phyloP scores from a whole-genome alignment of 2,888 invertebrate species.

The Rhagonycha fulva region DNA sequence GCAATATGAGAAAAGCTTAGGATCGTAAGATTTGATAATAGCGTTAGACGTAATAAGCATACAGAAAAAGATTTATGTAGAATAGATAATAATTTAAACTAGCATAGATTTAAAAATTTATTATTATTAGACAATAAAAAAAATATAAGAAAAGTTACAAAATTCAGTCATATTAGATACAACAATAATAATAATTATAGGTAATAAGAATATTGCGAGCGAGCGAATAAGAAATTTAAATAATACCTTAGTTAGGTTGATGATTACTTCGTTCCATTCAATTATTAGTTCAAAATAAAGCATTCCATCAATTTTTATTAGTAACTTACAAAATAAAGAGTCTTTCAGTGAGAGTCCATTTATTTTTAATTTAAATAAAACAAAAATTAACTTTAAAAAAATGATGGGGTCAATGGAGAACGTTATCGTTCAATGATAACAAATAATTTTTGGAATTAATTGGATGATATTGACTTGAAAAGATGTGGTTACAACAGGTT shows the following conservation, averaged over 20 bases:
- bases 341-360: no score
- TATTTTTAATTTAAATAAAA: no score
- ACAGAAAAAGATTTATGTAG: conserved; percentile 10
- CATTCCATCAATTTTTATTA: neutral
- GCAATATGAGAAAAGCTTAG: conserved; percentile 17
- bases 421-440: no score
- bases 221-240: neutral
- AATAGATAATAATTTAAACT: conserved; percentile 4
- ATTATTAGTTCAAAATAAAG: neutral
- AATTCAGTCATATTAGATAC: neutral
- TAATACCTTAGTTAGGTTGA: neutral
- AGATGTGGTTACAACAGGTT: no score
- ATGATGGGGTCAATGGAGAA: no score
- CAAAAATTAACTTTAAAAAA: no score
- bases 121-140: neutral
- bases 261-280: neutral
- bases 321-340: neutral
- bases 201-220: neutral
- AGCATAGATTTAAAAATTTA: neutral
- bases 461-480: no score
- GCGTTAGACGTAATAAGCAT: conserved; percentile 13
- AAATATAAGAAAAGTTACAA: neutral
- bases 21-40: conserved; percentile 8
- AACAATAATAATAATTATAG: neutral
- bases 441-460: no score